phyloP scores from a whole-genome alignment of 2,113 vertebrate species.

The Anthoscopus minutus region DNA sequence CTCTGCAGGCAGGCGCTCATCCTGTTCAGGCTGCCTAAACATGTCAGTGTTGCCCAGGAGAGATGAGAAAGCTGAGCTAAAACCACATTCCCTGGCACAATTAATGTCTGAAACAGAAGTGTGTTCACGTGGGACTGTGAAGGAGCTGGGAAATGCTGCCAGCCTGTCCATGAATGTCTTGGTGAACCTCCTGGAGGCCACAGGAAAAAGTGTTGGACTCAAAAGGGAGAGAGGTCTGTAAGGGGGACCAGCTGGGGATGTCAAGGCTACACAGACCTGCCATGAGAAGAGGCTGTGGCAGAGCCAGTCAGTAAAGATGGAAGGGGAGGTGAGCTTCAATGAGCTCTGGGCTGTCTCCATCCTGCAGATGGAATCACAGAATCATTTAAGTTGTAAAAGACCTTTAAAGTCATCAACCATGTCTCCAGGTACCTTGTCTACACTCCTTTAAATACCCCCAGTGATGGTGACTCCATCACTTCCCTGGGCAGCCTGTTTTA shows the following conservation, averaged over 20 bases:
- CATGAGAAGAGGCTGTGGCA: background rate
- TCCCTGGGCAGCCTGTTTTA: background rate
- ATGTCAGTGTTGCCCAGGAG: background rate
- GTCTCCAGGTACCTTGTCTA: background rate
- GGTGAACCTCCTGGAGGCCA: background rate
- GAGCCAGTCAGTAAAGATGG: background rate
- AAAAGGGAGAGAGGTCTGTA: background rate
- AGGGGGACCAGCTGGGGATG: background rate
- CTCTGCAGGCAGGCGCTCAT: background rate
- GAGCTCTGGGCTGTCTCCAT: background rate
- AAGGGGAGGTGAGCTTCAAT: background rate
- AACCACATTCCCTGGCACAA: background rate
- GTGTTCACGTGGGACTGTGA: background rate
- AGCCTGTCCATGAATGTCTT: background rate
- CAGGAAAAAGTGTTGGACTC: background rate
- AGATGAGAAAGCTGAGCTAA: background rate
- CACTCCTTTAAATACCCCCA: background rate
- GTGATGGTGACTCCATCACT: background rate
- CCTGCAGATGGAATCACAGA: background rate
- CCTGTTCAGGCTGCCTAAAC: background rate
- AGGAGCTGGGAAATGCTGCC: background rate
- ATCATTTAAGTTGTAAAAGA: background rate
- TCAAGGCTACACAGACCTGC: background rate
- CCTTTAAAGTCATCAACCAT: background rate
- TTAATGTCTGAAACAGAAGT: background rate